phyloP scores from a whole-genome alignment of 2,113 vertebrate genomes.

The Axis porcinus region DNA sequence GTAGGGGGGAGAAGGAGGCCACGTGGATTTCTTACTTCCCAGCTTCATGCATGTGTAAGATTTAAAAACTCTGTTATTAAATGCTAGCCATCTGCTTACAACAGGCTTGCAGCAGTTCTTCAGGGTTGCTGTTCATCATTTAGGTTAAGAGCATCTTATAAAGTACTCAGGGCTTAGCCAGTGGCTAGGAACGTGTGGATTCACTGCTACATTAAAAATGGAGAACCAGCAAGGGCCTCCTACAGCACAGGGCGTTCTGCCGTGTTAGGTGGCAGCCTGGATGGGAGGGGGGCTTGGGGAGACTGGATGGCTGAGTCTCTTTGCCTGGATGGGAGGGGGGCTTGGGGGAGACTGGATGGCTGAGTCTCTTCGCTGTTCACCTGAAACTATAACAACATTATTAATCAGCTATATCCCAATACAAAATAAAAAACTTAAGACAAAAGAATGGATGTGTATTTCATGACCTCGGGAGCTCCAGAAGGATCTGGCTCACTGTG shows the following conservation, averaged over 20 bases:
- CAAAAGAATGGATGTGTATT: background rate
- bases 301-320: too few relatives aligned
- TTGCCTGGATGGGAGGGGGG: background rate
- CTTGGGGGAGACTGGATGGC: background rate
- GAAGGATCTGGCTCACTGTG: background rate
- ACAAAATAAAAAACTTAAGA: background rate
- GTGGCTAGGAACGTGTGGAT: background rate
- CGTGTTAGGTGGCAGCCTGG: background rate
- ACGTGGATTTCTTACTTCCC: background rate
- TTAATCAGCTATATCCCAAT: background rate
- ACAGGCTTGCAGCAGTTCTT: background rate
- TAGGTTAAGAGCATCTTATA: background rate
- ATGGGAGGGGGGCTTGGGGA: background rate
- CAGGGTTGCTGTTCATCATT: background rate
- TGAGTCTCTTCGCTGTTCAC: background rate
- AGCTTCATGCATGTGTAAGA: background rate
- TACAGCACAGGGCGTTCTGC: background rate
- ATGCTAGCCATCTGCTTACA: background rate
- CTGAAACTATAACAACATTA: background rate
- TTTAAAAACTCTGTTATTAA: background rate
- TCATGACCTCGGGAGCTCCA: background rate
- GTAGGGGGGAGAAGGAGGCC: background rate
- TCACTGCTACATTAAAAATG: background rate
- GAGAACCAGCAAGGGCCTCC: background rate
- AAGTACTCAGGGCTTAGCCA: background rate